A percentile compares a stretch with the other conserved stretches of the same genome.
phyloP scores from a whole-genome alignment of 2,888 invertebrate species.

The Craniophora ligustri region DNA sequence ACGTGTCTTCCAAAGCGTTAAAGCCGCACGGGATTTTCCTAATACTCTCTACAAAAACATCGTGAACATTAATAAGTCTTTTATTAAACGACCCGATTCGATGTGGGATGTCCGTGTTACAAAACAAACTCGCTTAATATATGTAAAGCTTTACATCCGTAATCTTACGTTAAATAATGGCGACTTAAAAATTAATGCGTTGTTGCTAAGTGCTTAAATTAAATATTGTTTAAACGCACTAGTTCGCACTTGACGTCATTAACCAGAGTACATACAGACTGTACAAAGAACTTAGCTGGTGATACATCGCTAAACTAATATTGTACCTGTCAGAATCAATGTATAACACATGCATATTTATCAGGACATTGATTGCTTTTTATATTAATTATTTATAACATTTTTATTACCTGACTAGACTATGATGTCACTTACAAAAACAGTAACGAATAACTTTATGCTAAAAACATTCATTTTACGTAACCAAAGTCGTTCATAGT shows the following conservation, averaged over 20 bases:
- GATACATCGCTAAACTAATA: slow-evolving; percentile 14
- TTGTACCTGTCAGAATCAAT: slow-evolving; percentile 5
- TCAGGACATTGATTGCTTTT: slow-evolving; percentile 12
- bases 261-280: slow-evolving; percentile 4
- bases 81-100: background rate
- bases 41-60: slow-evolving; percentile 26
- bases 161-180: slow-evolving; percentile 35
- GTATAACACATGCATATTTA: slow-evolving; percentile 14
- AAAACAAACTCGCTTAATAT: slow-evolving; percentile 16
- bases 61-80: slow-evolving; percentile 25
- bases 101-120: background rate
- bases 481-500: slow-evolving; percentile 2
- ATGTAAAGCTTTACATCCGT: slow-evolving; percentile 31
- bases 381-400: slow-evolving; percentile 15
- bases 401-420: slow-evolving; percentile 1
- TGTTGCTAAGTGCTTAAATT: slow-evolving; percentile 12
- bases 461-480: background rate
- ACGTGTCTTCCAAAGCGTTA: slow-evolving; percentile 17
- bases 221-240: slow-evolving; percentile 22
- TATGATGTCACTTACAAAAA: slow-evolving; percentile 1
- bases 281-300: slow-evolving; percentile 15
- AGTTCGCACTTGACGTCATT: slow-evolving; percentile 38
- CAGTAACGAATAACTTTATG: background rate
- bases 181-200: slow-evolving; percentile 19
- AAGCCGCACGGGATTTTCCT: slow-evolving; percentile 35